Percentiles rank a stretch among this genome's conserved stretches.
Evolutionary conservation across 1,140 invertebrate genomes (phyloP).

Genomic region (Drosophila murphyi): DNA sequence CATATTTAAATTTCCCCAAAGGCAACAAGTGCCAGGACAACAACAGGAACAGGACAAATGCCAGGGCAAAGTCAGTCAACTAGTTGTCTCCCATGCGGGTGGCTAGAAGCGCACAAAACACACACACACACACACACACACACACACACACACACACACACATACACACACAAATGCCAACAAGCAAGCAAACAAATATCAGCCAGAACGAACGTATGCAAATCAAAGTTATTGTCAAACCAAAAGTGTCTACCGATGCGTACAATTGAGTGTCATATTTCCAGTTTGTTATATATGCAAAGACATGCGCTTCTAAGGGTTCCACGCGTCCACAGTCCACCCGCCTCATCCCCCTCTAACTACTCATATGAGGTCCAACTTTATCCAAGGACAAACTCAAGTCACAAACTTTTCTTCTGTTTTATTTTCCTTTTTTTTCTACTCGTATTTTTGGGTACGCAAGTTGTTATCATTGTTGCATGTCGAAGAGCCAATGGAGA

Average conservation of each 20-base stretch:
- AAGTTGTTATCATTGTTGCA: conserved; percentile 82
- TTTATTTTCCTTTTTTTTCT: conserved; percentile 20
- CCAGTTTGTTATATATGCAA: conserved; percentile 70
- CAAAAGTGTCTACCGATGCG: conserved; percentile 76
- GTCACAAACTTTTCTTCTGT: conserved; percentile 50
- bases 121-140: neutral
- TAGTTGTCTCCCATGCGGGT: conserved; percentile 58
- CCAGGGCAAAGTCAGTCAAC: conserved; percentile 34
- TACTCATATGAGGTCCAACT: conserved; percentile 57
- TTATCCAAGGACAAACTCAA: conserved; percentile 42
- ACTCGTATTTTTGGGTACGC: conserved; percentile 42
- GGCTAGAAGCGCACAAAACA: conserved; percentile 5
- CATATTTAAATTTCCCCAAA: conserved; percentile 69
- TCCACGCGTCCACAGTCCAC: neutral
- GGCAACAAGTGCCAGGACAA: conserved; percentile 71
- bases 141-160: neutral
- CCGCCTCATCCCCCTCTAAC: neutral
- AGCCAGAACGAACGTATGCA: conserved; percentile 51
- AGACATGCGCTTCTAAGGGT: neutral
- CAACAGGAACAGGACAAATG: conserved; percentile 13
- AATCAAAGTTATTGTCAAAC: conserved; percentile 80
- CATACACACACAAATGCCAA: conserved; percentile 15
- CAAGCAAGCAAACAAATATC: conserved; percentile 40
- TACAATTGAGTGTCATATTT: conserved; percentile 83
- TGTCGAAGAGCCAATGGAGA: conserved; percentile 78